A percentile compares a stretch with the other conserved stretches of the same genome.
These are phyloP conservation scores for Ostrea edulis DNA, from an alignment of 1,140 invertebrate species.

Conservation along the genomic window DNA sequence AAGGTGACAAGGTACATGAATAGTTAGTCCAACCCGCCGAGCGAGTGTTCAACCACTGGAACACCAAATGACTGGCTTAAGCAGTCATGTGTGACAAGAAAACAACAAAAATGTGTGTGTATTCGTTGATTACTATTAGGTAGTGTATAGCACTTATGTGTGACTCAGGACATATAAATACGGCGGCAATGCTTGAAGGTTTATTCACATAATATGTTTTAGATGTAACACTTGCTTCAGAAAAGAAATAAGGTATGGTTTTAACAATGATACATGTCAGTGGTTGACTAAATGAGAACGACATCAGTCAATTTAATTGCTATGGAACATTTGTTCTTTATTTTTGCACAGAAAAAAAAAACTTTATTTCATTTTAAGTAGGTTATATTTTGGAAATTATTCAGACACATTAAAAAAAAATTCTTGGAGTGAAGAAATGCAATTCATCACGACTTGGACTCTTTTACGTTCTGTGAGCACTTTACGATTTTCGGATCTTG, in stretches of 20 bases:
- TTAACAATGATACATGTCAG: neutral
- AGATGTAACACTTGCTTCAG: slow-evolving; percentile 32
- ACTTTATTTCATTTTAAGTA: neutral
- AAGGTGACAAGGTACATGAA: slow-evolving; percentile 32
- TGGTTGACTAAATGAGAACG: neutral
- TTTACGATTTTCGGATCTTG: neutral
- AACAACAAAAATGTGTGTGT: slow-evolving; percentile 35
- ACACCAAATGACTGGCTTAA: slow-evolving; percentile 21
- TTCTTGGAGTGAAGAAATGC: neutral
- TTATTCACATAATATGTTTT: slow-evolving; percentile 34
- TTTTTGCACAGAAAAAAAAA: no score
- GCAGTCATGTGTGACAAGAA: slow-evolving; percentile 1
- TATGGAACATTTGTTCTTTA: neutral
- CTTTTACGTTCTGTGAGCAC: neutral
- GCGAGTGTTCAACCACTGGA: slow-evolving; percentile 24
- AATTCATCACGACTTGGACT: neutral
- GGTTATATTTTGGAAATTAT: neutral
- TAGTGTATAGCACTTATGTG: slow-evolving; percentile 22
- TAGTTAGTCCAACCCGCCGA: slow-evolving; percentile 29
- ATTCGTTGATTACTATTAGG: slow-evolving; percentile 21
- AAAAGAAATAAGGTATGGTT: slow-evolving; percentile 25
- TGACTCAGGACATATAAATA: slow-evolving; percentile 32
- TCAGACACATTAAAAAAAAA: neutral
- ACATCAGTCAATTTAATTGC: neutral
- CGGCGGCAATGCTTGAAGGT: slow-evolving; percentile 25